phyloP scores from a whole-genome alignment of 2,888 invertebrate genomes.

The Endotricha flammealis region DNA sequence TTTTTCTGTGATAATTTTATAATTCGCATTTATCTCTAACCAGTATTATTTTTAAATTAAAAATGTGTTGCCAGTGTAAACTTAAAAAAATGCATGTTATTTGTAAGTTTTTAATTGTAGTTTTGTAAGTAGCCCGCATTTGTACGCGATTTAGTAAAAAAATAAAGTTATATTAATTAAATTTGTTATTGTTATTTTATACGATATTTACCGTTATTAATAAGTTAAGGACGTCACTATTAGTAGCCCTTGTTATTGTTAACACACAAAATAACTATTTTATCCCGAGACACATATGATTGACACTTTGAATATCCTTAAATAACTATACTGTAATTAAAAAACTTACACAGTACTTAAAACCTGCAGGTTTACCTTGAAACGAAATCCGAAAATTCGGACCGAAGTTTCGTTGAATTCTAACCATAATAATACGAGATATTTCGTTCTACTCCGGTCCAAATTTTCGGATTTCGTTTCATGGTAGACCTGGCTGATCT shows the following conservation, averaged over 20 bases:
- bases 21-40: constrained; percentile 36
- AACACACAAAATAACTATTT: constrained; percentile 43
- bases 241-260: constrained; percentile 42
- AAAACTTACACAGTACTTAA: background rate
- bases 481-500: too few relatives aligned
- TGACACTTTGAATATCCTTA: constrained; percentile 71
- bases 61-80: constrained; percentile 49
- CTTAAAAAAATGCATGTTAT: constrained; percentile 40
- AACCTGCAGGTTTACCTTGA: too few relatives aligned
- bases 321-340: background rate
- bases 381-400: too few relatives aligned
- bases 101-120: constrained; percentile 35
- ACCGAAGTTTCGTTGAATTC: too few relatives aligned
- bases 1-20: constrained; percentile 58
- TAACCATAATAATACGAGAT: too few relatives aligned
- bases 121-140: constrained; percentile 46
- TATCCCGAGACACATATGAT: constrained; percentile 54
- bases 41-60: constrained; percentile 44
- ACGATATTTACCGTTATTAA: constrained; percentile 31
- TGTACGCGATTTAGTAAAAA: constrained; percentile 45
- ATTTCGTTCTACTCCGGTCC: too few relatives aligned
- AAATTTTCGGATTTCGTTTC: too few relatives aligned
- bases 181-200: constrained; percentile 41
- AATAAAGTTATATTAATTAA: constrained; percentile 39
- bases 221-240: constrained; percentile 35